Conservation (phyloP, 2,888 invertebrate genomes). For the Drosophila seclusa region DNA sequence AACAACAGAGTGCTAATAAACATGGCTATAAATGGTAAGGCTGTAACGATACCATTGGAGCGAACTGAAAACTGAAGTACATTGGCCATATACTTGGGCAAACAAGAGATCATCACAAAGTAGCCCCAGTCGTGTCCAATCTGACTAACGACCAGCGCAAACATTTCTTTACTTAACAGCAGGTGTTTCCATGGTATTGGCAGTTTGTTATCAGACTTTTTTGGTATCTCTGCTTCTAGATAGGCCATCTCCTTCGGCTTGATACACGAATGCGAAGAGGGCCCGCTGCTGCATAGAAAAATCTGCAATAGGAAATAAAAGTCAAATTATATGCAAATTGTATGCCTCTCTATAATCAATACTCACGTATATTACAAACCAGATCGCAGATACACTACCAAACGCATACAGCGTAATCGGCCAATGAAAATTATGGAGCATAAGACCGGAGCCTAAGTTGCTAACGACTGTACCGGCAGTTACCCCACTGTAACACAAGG, state of each 20-base stretch:
- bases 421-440: slow-evolving; percentile 89
- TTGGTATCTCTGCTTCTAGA: slow-evolving; percentile 87
- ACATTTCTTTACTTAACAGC: slow-evolving; percentile 88
- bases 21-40: slow-evolving; percentile 87
- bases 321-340: neutral
- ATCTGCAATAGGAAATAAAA: slow-evolving; percentile 80
- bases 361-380: neutral
- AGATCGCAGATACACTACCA: slow-evolving; percentile 86
- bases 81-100: slow-evolving; percentile 87
- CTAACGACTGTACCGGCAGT: slow-evolving; percentile 87
- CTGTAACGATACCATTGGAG: slow-evolving; percentile 86
- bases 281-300: slow-evolving; percentile 86
- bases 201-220: slow-evolving; percentile 85
- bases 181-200: slow-evolving; percentile 89
- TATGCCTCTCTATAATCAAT: neutral
- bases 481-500: slow-evolving; percentile 91
- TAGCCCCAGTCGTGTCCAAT: slow-evolving; percentile 88
- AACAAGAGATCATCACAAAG: slow-evolving; percentile 87
- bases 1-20: slow-evolving; percentile 86
- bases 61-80: slow-evolving; percentile 86
- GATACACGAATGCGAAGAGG: slow-evolving; percentile 89
- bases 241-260: slow-evolving; percentile 88
- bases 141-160: slow-evolving; percentile 89
- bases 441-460: slow-evolving; percentile 87
- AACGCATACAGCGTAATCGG: slow-evolving; percentile 91